These are phyloP conservation scores for Okamejei kenojei DNA, from an alignment of 2,797 vertebrate genomes.

Conservation along the genomic window DNA sequence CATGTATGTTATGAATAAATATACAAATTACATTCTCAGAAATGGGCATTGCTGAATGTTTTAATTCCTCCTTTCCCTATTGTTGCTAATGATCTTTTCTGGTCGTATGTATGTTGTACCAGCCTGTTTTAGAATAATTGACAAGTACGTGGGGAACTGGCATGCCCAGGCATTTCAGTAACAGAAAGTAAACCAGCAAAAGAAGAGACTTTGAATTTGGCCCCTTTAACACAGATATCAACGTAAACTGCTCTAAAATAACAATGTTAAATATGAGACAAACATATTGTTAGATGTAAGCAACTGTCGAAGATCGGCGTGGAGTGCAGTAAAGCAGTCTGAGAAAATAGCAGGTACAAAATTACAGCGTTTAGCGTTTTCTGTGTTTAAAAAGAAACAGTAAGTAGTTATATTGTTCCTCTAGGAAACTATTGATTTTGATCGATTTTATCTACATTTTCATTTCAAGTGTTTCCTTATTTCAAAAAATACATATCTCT, in stretches of 20 bases:
- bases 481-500: not conserved
- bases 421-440: not conserved
- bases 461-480: not conserved
- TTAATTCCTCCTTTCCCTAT: not conserved
- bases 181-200: not conserved
- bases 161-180: not conserved
- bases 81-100: not conserved
- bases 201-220: not conserved
- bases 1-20: too few relatives aligned
- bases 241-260: not conserved
- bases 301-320: not conserved
- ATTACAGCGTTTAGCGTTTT: slow-evolving; percentile 3
- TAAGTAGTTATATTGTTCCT: slow-evolving; percentile 10
- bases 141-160: not conserved
- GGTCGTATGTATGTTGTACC: not conserved
- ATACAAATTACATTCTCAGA: slow-evolving; percentile 1
- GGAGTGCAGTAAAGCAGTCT: not conserved
- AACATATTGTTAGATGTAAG: not conserved
- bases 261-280: not conserved
- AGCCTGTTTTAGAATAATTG: not conserved
- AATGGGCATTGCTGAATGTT: not conserved
- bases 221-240: not conserved
- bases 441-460: slow-evolving; percentile 13
- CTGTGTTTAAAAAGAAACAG: not conserved
- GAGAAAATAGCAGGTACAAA: not conserved